Evolutionary conservation across 2,113 vertebrate genomes (phyloP), one percentile per base, ranked within the genome.

Genomic region (Chrysemys picta): DNA sequence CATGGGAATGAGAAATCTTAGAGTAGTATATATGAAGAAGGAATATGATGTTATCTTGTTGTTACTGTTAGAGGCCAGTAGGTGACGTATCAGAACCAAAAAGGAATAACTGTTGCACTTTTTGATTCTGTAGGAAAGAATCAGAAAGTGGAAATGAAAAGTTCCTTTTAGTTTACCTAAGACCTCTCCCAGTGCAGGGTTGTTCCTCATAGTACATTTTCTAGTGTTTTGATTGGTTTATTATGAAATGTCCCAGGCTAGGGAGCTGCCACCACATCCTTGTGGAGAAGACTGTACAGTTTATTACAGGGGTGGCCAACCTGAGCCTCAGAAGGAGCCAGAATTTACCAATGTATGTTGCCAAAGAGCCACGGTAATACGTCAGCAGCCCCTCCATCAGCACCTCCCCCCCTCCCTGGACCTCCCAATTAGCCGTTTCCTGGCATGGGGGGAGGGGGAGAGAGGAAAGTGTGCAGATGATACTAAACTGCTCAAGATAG

Each of bases 201-300:
- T 50, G 27, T 53, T 81, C 47, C 1, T 0, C 45, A 3, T 12
- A 14, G 35, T 4, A 0, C 2, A 7, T 19, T 47, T 54, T 11
- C 54, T n/a, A 9, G 12, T n/a, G 2, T 42, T 38, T 22, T 29
- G 4, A 47, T 13, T 69, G 38, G 8, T 38, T 8, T 9, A 0
- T 2, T 85, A 79, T 42, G 8, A 65, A n/a, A 50, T n/a, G 82
- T 38, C 22, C 8, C 17, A 3, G 25, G 42, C 75, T 27, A 78
- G 38, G 38, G 42, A 78, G 12, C 53, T 54, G 53, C 21, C 7
- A 54, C 53, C 53, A 54, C 53, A 54, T 54, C 21, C 53, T 22
- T 54, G 53, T 21, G 21, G 21, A 54, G 21, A 54, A 54, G 53
- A 54, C 22, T 54, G 53, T 21, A 22, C 21, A 54, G 21, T 54